Conservation (phyloP, 1,140 invertebrate genomes). For the Monochamus saltuarius region DNA sequence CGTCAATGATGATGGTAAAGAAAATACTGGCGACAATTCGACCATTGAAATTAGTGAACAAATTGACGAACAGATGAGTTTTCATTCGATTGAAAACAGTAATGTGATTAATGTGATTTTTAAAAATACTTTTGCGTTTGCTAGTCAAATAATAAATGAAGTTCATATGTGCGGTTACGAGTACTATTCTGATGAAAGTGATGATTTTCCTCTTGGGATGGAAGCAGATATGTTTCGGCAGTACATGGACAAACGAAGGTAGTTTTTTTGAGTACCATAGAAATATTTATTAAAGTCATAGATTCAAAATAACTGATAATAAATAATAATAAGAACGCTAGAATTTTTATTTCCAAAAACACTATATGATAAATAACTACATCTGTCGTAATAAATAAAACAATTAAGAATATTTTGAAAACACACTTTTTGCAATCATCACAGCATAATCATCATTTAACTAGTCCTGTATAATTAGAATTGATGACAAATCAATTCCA, state of each 20-base stretch:
- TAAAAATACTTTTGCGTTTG: slow-evolving; percentile 63
- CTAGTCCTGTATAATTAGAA: too few species aligned
- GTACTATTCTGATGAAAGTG: slow-evolving; percentile 39
- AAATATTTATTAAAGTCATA: too few species aligned
- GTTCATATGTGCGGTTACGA: slow-evolving; percentile 50
- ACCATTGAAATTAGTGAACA: slow-evolving; percentile 37
- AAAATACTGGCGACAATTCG: slow-evolving; percentile 16
- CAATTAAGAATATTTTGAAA: neutral
- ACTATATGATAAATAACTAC: too few species aligned
- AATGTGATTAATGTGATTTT: slow-evolving; percentile 65
- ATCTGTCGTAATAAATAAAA: neutral
- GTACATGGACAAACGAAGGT: slow-evolving; percentile 35
- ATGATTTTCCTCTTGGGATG: slow-evolving; percentile 48
- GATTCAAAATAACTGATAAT: too few species aligned
- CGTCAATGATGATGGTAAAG: slow-evolving; percentile 45
- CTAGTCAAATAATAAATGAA: slow-evolving; percentile 59
- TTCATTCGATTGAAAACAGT: slow-evolving; percentile 52
- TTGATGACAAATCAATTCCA: too few species aligned
- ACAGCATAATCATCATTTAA: too few species aligned
- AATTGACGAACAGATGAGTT: slow-evolving; percentile 41
- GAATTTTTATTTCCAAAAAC: too few species aligned
- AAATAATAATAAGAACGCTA: too few species aligned
- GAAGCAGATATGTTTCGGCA: slow-evolving; percentile 43
- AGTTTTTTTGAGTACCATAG: neutral
- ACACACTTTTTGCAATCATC: too few species aligned